phyloP scores from a whole-genome alignment of 2,888 invertebrate species.

The Leptopterna dolabrata region DNA sequence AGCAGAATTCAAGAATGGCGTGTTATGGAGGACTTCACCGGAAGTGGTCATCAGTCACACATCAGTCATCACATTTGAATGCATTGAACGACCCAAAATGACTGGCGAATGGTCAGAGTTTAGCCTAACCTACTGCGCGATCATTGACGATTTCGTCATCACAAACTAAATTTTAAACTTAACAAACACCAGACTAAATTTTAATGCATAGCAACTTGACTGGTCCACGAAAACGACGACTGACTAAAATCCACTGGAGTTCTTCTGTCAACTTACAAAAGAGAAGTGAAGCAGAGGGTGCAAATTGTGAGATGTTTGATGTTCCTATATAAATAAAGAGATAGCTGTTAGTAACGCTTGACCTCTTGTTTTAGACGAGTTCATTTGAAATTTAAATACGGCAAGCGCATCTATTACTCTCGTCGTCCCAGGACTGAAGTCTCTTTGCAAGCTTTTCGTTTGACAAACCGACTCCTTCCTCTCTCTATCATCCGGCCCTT shows the following conservation, averaged over 20 bases:
- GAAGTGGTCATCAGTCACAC: too few species aligned
- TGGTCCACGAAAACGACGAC: too few species aligned
- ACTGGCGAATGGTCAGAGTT: too few species aligned
- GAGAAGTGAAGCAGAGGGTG: not conserved
- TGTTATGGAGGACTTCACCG: too few species aligned
- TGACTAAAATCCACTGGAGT: not conserved
- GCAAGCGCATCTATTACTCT: constrained; percentile 6
- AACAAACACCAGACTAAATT: too few species aligned
- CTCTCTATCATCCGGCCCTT: not conserved
- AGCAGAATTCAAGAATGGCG: too few species aligned
- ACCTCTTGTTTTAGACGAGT: constrained; percentile 34
- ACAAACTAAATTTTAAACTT: too few species aligned
- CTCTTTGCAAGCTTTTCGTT: not conserved
- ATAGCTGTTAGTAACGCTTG: constrained; percentile 34
- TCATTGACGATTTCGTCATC: too few species aligned
- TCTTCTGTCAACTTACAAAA: not conserved
- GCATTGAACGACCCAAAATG: too few species aligned
- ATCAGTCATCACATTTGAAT: too few species aligned
- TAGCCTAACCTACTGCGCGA: too few species aligned
- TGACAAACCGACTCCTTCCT: not conserved
- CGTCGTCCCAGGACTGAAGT: not conserved
- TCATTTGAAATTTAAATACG: constrained; percentile 42
- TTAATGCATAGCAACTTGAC: too few species aligned
- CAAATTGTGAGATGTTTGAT: constrained; percentile 29
- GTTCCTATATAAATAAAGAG: constrained; percentile 31